Evolutionary conservation across 2,888 invertebrate genomes (phyloP), one percentile per base, ranked within the genome.

Genomic region (Tyria jacobaeae): DNA sequence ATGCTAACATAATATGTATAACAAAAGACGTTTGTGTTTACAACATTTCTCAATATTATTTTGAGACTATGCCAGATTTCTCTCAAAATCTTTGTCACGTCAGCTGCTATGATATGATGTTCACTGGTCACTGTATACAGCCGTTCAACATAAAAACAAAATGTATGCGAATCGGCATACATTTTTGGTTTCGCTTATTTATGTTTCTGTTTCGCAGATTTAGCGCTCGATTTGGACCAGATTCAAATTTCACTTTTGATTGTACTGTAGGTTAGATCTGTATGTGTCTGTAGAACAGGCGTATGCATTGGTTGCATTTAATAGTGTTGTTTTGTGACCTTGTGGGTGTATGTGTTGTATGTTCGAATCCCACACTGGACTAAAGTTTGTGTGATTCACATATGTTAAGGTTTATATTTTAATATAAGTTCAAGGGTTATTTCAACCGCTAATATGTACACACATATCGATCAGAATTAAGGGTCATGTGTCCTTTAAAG

Each of bases 401-500:
- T n/a, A n/a, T n/a, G n/a, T n/a, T n/a, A n/a, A n/a, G n/a, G n/a
- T n/a, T n/a, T n/a, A n/a, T n/a, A n/a, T n/a, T n/a, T n/a, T n/a
- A n/a, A n/a, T n/a, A n/a, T n/a, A n/a, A n/a, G n/a, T n/a, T n/a
- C n/a, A n/a, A n/a, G n/a, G n/a, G n/a, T n/a, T n/a, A 60, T 3
- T 54, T 54, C 31, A 49, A 15, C 48, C 60, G 37, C 44, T 27
- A 59, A 35, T 31, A 39, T 24, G 21, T 35, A 59, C 44, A 48
- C 14, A 59, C 44, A 48, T 17, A 5, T 21, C 48, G 17, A 48
- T 60, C 39, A 21, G n/a, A 57, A 51, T n/a, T 35, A 4, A 31
- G 14, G 14, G 24, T 52, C 15, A 6, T 39, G 39, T 7, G 15
- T 17, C 17, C 10, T 12, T 35, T 10, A 12, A 35, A 35, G 35